Conservation (phyloP, 2,113 vertebrate species). For the Felis catus region F.catus_Fca126_mat1.0 CM031429.1:17175001-17175500, state of each 20-base stretch:
- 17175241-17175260: neutral
- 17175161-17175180: no score
- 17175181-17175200: no score
- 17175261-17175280: neutral
- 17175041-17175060: neutral
- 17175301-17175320: constrained; percentile 23
- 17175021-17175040: constrained; percentile 18
- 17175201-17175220: no score
- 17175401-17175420: neutral
- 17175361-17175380: constrained; percentile 36
- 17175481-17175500: neutral
- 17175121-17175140: no score
- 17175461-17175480: constrained; percentile 43
- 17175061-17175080: no score
- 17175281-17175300: neutral
- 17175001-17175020: constrained; percentile 10
- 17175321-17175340: constrained; percentile 33
- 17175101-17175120: no score
- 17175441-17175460: constrained; percentile 11
- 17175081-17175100: no score
- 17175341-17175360: neutral
- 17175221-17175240: no score
- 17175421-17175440: neutral
- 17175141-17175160: no score
- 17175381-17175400: neutral